phyloP scores from a whole-genome alignment of 2,888 invertebrate genomes.

The Leptopilina drosophilae region DNA sequence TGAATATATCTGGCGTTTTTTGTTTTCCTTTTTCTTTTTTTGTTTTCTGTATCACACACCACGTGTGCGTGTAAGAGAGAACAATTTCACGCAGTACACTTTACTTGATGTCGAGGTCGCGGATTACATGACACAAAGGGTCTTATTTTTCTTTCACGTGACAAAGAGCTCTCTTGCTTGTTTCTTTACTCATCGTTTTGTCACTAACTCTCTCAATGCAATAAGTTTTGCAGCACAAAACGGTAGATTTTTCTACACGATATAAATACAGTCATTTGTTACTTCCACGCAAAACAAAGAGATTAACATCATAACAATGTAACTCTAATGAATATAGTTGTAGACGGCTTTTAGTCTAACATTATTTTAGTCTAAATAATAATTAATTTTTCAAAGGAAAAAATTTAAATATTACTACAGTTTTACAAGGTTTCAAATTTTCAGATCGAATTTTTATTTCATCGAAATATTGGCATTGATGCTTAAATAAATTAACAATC shows the following conservation, averaged over 20 bases:
- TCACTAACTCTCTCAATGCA: background rate
- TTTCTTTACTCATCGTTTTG: conserved; percentile 38
- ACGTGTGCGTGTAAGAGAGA: background rate
- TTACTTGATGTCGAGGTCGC: conserved; percentile 45
- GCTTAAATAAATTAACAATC: no score
- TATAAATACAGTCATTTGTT: conserved; percentile 9
- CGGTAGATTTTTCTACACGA: background rate
- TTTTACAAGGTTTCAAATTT: no score
- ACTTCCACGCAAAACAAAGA: no score
- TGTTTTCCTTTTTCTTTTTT: background rate
- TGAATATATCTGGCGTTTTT: background rate
- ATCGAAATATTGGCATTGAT: no score
- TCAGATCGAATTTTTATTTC: no score
- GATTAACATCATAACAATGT: no score
- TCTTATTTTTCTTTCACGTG: conserved; percentile 43
- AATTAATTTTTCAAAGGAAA: no score
- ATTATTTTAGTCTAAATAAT: no score
- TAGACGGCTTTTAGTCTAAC: no score
- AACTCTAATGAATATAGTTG: no score
- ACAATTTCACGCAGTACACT: conserved; percentile 42
- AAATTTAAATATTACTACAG: no score
- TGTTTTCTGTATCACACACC: background rate
- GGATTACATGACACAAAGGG: conserved; percentile 49
- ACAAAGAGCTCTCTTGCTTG: conserved; percentile 26
- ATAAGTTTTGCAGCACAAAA: background rate